phyloP scores from a whole-genome alignment of 2,797 vertebrate genomes.

The Sciurus carolinensis region DNA sequence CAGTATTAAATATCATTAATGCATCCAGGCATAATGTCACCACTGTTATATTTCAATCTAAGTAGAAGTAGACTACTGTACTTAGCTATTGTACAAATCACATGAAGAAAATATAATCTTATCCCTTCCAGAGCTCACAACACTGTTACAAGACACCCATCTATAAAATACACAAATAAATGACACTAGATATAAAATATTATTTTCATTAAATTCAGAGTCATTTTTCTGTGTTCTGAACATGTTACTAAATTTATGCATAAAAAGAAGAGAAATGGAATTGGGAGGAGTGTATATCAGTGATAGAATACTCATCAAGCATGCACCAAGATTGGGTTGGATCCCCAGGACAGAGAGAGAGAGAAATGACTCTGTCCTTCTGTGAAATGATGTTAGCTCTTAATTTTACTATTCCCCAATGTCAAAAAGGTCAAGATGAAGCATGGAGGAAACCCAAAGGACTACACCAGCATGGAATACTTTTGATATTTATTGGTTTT shows the following conservation, averaged over 20 bases:
- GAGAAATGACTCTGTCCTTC: constrained; percentile 12
- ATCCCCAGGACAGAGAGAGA: not conserved
- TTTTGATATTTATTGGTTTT: not conserved
- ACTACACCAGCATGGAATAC: not conserved
- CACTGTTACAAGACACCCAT: not conserved
- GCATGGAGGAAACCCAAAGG: not conserved
- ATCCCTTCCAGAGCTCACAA: constrained; percentile 1
- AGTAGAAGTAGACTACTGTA: not conserved
- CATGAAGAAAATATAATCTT: not conserved
- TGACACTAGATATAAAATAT: not conserved
- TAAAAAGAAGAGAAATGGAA: constrained; percentile 32
- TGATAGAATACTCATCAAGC: not conserved
- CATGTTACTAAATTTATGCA: not conserved
- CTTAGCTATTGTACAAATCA: not conserved
- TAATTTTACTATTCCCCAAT: constrained; percentile 30
- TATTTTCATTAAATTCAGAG: constrained; percentile 18
- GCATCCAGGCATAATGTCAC: constrained; percentile 40
- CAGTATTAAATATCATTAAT: constrained; percentile 36
- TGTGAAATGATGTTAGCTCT: constrained; percentile 37
- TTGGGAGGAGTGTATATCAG: not conserved
- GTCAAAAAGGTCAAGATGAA: constrained; percentile 37
- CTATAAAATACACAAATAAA: constrained; percentile 4
- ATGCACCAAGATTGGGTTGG: not conserved
- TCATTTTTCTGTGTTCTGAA: not conserved
- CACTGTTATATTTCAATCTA: constrained; percentile 37